Base-by-base conservation (phyloP, 2,113 vertebrate species). In the Mormoops blainvillei region DNA sequence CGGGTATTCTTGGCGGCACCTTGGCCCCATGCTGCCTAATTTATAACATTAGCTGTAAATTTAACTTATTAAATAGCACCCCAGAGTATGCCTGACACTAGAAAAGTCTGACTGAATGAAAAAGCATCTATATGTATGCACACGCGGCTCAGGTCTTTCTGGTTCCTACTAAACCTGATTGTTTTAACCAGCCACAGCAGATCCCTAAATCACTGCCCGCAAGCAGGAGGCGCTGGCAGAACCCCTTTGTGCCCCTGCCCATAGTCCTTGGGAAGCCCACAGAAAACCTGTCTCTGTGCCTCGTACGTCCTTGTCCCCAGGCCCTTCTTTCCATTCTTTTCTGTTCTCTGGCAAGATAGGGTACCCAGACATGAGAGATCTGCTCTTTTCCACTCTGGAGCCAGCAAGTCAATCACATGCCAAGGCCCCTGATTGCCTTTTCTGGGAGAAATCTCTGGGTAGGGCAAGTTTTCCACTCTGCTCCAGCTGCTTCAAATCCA, bases 41-140 rank as follows among this genome's bases (percentile, higher is more conserved):
- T 88, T 43, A 63, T 65, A 96, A 83, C 12, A 58, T 94, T 67
- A 54, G 58, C 31, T 92, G 3, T 87, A 92, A 33, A 5, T 71
- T 88, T 88, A 84, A 50, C 9, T 82, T 88, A 86, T 74, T 65
- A 96, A 91, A 89, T 83, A 87, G 28, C 22, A 89, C n/a, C 33
- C 24, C 41, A 89, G 20, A 89, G 12, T 58, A 56, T 87, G 36
- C 71, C 41, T 74, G 81, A 92, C 92, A 83, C 10, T 89, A 91
- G 70, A 71, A 58, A 90, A 89, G 73, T 68, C 4, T 61, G 65
- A 78, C 9, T 12, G 18, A 67, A 85, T 81, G 45, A 77, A 67
- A 96, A 84, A 88, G 14, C 3, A 65, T 87, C 33, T 74, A 3
- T 58, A 33, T 63, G 20, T 88, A 68, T 85, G 67, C 28, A 31